phyloP scores from a whole-genome alignment of 2,888 invertebrate genomes.

The Pristionchus maxplancki region DNA sequence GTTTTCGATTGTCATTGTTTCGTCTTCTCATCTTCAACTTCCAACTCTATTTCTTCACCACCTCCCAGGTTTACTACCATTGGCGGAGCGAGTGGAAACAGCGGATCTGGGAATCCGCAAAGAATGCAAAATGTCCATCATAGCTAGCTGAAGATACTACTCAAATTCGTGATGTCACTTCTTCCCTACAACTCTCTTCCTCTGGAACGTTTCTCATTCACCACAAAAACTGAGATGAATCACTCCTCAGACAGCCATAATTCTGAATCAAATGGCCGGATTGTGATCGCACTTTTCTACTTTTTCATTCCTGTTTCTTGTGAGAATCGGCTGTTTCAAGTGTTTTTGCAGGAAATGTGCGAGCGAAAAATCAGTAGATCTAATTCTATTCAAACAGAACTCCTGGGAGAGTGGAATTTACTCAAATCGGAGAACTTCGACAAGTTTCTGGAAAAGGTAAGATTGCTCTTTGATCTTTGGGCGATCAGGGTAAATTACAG shows the following conservation, averaged over 20 bases:
- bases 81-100: too few species aligned
- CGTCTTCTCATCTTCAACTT: too few species aligned
- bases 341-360: not conserved
- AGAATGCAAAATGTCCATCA: too few species aligned
- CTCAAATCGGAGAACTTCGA: not conserved
- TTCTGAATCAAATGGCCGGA: not conserved
- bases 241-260: not conserved
- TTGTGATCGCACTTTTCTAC: not conserved
- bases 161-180: not conserved
- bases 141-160: too few species aligned
- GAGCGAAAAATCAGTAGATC: not conserved
- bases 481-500: not conserved
- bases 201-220: not conserved
- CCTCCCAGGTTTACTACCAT: too few species aligned
- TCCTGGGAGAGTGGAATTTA: slow-evolving; percentile 33
- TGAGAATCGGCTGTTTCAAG: too few species aligned
- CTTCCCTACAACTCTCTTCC: too few species aligned
- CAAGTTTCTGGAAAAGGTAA: slow-evolving; percentile 1
- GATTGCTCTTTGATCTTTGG: not conserved
- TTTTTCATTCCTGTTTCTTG: too few species aligned
- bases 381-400: not conserved
- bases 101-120: too few species aligned
- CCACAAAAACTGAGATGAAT: not conserved
- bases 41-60: too few species aligned
- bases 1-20: too few species aligned